Evolutionary conservation across 2,113 vertebrate genomes (phyloP).

Genomic region (Kryptolebias marmoratus): DNA sequence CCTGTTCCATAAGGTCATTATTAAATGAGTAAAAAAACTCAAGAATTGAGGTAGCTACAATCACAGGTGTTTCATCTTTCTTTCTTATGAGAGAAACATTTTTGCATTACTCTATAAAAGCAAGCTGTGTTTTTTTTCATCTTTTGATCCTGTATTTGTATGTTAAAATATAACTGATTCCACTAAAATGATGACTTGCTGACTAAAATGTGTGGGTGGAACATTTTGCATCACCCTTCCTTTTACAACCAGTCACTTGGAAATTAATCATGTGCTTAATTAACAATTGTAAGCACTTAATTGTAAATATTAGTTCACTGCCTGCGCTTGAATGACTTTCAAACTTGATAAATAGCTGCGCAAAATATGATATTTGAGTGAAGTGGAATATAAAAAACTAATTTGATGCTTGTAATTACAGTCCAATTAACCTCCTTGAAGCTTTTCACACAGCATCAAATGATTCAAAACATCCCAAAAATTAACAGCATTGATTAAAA

Average conservation of each 20-base stretch:
- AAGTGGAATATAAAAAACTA: slow-evolving; percentile 51
- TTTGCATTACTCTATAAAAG: not conserved
- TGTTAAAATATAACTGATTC: not conserved
- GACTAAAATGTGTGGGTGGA: slow-evolving; percentile 20
- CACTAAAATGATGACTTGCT: slow-evolving; percentile 15
- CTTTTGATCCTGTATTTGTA: not conserved
- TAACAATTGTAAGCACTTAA: slow-evolving; percentile 64
- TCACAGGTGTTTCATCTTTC: not conserved
- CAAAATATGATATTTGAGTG: slow-evolving; percentile 56
- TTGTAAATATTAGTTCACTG: slow-evolving; percentile 50
- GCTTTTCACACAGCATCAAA: slow-evolving; percentile 43
- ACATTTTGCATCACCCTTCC: slow-evolving; percentile 30
- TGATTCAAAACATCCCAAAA: slow-evolving; percentile 15
- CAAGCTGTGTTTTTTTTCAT: not conserved
- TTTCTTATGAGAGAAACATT: not conserved
- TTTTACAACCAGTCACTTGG: slow-evolving; percentile 31
- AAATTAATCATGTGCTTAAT: slow-evolving; percentile 67
- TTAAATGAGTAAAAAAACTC: not conserved
- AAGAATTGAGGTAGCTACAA: not conserved
- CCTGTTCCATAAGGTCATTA: slow-evolving; percentile 24
- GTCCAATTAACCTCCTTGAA: slow-evolving; percentile 63
- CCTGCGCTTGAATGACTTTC: slow-evolving; percentile 52
- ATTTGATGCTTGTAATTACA: slow-evolving; percentile 54
- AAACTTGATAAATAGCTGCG: slow-evolving; percentile 55
- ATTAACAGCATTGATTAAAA: slow-evolving; percentile 12